Evolutionary conservation across 2,888 invertebrate genomes (phyloP), one percentile per base, ranked within the genome.

Genomic region (Mythimna loreyi): DNA sequence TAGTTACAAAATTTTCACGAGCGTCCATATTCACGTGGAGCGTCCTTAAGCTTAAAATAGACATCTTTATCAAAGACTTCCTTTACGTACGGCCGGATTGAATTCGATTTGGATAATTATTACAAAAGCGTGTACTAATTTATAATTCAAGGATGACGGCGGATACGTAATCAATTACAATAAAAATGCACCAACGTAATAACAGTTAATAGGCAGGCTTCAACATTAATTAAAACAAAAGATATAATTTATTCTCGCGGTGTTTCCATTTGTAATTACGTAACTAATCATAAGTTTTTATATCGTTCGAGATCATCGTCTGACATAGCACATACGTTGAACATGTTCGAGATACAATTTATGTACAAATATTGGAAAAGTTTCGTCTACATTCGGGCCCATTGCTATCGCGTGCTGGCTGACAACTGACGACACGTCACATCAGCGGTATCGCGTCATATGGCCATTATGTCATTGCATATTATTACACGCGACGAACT

Each of bases 31-130:
- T 53, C 87, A 52, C 45, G 47, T 63, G 40, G 23, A 30, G 73
- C 64, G 73, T 52, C 43, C 13, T 76, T 80, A 70, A 65, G 81
- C 88, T 90, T 90, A 91, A 93, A 93, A 93, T 93, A 92, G 90
- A 92, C 87, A 86, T 86, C 91, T 92, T 90, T 93, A 93, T 92
- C 92, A 91, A 88, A 91, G 87, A 89, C 88, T 92, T 90, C 86
- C 87, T 89, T 86, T 81, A 86, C 87, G 86, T 87, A 86, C 81
- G 89, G 84, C 76, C 83, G 81, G 89, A 89, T 90, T 87, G 85
- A 86, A 89, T 89, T 89, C 85, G 87, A 88, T 91, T 88, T 89
- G 85, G 87, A 86, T 86, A 89, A 89, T 89, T 88, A 87, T 86
- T 85, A 81, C 75, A 72, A 86, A 83, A 68, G 76, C 83, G 83